Percentiles rank a stretch among this genome's conserved stretches.
Conservation (phyloP, 2,797 vertebrate species). For the Sebastes steindachneri region DNA sequence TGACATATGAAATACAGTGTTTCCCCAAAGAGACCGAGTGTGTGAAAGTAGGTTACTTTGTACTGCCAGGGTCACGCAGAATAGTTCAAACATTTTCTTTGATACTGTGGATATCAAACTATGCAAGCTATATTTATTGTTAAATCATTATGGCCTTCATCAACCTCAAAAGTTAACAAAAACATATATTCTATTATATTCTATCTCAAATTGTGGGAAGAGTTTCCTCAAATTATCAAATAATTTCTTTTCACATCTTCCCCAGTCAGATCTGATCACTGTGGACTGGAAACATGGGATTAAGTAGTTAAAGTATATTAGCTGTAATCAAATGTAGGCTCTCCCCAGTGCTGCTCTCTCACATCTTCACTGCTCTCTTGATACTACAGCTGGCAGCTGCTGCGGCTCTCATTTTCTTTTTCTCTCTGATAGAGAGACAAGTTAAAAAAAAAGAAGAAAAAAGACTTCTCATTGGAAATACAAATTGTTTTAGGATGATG, state of each 20-base stretch:
- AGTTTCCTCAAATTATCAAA: slow-evolving; percentile 3
- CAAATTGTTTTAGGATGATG: neutral
- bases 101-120: neutral
- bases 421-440: neutral
- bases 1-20: neutral
- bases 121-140: neutral
- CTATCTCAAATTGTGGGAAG: neutral
- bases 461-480: neutral
- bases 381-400: neutral
- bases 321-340: slow-evolving; percentile 24
- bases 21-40: neutral
- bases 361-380: slow-evolving; percentile 7
- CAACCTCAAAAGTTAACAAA: neutral
- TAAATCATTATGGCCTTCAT: neutral
- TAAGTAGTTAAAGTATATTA: slow-evolving; percentile 22
- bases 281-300: neutral
- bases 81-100: neutral
- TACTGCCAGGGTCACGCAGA: neutral
- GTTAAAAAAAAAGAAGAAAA: neutral
- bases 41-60: neutral
- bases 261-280: neutral
- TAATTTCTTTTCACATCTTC: neutral
- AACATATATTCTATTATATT: neutral
- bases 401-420: neutral
- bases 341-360: slow-evolving; percentile 5